A percentile compares a stretch with the other conserved stretches of the same genome.
These are phyloP conservation scores for Acanthaster planci DNA, from an alignment of 35 echinoderm and acorn worm genomes.

Conservation along the genomic window DNA sequence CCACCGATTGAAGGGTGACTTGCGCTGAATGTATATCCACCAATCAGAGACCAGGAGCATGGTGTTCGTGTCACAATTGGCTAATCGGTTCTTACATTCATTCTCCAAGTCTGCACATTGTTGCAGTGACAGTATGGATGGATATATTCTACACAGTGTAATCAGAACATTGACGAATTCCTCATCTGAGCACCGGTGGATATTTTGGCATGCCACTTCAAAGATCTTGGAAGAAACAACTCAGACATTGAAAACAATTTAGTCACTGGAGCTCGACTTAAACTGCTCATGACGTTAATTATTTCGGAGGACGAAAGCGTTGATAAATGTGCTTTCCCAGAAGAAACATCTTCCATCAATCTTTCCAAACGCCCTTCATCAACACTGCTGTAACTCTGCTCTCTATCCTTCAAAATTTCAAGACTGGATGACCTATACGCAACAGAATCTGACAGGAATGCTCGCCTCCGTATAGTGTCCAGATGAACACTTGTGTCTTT, in stretches of 20 bases:
- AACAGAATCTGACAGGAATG: background rate
- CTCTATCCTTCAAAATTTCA: background rate
- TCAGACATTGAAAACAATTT: background rate
- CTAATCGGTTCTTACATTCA: constrained; percentile 30
- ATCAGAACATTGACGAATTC: background rate
- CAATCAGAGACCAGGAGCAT: constrained; percentile 60
- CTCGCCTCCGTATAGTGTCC: background rate
- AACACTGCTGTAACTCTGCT: background rate
- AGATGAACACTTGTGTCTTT: background rate
- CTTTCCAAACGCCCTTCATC: background rate
- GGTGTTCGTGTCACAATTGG: constrained; percentile 45
- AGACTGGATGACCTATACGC: constrained; percentile 18
- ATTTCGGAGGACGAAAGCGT: background rate
- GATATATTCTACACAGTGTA: background rate
- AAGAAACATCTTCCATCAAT: background rate
- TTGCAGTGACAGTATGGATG: background rate
- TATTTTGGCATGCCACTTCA: background rate
- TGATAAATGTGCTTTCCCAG: background rate
- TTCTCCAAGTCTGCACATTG: background rate
- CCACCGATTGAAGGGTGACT: background rate
- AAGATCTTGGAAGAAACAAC: background rate
- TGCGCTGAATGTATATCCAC: constrained; percentile 34
- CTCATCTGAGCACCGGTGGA: background rate
- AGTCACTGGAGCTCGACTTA: background rate
- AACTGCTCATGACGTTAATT: background rate